A percentile compares a stretch with the other conserved stretches of the same genome.
Conservation (phyloP, 2,113 vertebrate genomes). For the Rhinogobius similis region DNA sequence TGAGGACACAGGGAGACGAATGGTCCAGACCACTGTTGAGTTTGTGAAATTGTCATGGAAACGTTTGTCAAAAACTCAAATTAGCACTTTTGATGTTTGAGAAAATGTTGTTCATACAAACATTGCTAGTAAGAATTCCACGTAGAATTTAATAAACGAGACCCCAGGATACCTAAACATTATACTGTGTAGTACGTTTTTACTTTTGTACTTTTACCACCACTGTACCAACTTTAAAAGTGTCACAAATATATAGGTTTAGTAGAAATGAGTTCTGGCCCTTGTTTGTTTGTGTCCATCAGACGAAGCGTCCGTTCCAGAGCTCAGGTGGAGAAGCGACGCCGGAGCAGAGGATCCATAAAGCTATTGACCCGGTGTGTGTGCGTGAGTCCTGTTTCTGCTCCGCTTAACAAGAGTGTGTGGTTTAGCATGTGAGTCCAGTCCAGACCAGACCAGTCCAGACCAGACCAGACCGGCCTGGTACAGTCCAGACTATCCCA, state of each 20-base stretch:
- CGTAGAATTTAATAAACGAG: too few species aligned
- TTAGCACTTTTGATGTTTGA: too few species aligned
- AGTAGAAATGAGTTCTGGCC: neutral
- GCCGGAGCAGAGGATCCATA: conserved; percentile 19
- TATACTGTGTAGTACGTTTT: too few species aligned
- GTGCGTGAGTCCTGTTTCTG: conserved; percentile 18
- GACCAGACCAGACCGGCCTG: neutral
- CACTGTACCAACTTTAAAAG: neutral
- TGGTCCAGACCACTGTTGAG: too few species aligned
- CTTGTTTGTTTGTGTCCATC: neutral
- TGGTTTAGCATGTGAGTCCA: neutral
- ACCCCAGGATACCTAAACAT: too few species aligned
- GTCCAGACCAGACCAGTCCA: too few species aligned
- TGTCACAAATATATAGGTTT: neutral
- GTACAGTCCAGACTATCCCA: neutral
- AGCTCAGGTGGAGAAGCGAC: neutral
- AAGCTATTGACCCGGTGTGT: conserved; percentile 22
- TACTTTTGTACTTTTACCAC: too few species aligned
- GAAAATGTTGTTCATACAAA: too few species aligned
- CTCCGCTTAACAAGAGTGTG: neutral
- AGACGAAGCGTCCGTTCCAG: neutral
- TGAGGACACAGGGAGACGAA: too few species aligned
- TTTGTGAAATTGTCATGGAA: too few species aligned
- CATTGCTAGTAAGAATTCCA: too few species aligned
- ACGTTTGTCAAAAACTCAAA: too few species aligned